Percentiles rank a stretch among this genome's conserved stretches.
phyloP scores from a whole-genome alignment of 2,113 vertebrate genomes.

The Brachypodius melanocephalos region DNA sequence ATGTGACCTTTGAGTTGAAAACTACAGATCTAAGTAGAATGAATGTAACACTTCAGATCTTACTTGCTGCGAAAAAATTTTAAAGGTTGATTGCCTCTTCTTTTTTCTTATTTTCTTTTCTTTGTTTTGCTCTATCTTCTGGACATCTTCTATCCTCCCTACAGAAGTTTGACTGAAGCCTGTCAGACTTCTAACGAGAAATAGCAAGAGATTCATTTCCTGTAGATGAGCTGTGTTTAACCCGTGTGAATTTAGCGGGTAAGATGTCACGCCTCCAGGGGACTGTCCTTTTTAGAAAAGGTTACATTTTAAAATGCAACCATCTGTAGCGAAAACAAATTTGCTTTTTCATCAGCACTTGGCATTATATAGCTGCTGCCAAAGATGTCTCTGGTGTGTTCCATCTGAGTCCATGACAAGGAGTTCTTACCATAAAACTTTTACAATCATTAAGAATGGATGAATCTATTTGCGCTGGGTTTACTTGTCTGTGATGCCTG shows the following conservation, averaged over 20 bases:
- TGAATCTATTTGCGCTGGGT: not conserved
- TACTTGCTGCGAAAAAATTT: not conserved
- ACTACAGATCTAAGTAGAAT: not conserved
- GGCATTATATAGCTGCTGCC: not conserved
- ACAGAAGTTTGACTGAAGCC: not conserved
- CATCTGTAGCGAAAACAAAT: constrained; percentile 28
- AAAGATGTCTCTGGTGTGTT: not conserved
- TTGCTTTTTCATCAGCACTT: not conserved
- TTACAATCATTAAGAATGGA: not conserved
- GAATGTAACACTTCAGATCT: not conserved
- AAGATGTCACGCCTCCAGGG: constrained; percentile 28
- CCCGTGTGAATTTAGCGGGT: not conserved
- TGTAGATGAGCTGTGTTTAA: constrained; percentile 22
- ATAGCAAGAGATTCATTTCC: constrained; percentile 13
- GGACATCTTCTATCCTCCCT: not conserved
- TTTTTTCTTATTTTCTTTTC: not conserved
- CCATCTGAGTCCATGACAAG: not conserved
- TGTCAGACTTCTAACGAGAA: not conserved
- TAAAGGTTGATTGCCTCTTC: not conserved
- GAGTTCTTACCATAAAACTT: not conserved
- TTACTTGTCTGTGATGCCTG: not conserved
- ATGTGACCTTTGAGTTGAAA: constrained; percentile 41
- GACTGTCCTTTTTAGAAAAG: constrained; percentile 32
- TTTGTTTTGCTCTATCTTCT: not conserved
- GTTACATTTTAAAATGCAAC: constrained; percentile 38